Evolutionary conservation across 37 sponge, comb jelly and placozoan genomes (phyloP).

Genomic region (Dysidea cf. avara): DNA sequence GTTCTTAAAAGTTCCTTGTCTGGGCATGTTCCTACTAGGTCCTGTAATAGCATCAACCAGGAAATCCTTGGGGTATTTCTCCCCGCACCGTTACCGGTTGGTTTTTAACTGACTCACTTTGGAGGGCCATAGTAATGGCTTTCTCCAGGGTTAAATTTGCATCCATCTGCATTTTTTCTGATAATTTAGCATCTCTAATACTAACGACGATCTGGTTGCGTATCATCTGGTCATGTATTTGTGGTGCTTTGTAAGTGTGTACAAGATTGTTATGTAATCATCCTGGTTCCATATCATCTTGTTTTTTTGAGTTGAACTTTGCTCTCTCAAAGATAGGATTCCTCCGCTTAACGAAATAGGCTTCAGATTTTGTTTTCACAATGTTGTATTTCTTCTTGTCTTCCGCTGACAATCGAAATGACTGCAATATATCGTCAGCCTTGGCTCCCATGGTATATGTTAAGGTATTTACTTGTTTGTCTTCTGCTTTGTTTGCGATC

Average conservation of each 20-base stretch:
- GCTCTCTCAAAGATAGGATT: constrained; percentile 3
- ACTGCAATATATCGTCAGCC: not conserved
- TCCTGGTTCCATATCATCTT: constrained; percentile 13
- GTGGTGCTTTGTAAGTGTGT: constrained; percentile 5
- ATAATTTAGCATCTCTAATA: not conserved
- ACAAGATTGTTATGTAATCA: not conserved
- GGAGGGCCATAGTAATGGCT: not conserved
- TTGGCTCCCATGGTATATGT: constrained; percentile 1
- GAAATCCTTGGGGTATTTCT: too few species aligned
- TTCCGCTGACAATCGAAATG: constrained; percentile 3
- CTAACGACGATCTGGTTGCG: constrained; percentile 9
- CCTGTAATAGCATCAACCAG: too few species aligned
- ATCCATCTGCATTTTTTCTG: constrained; percentile 19
- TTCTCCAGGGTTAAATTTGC: constrained; percentile 2
- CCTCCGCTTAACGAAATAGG: constrained; percentile 6
- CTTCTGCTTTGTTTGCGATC: constrained; percentile 1
- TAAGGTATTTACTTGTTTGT: not conserved
- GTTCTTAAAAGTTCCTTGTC: too few species aligned
- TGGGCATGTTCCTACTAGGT: too few species aligned
- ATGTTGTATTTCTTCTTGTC: constrained; percentile 3
- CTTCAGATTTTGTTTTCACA: not conserved
- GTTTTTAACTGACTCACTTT: constrained; percentile 1
- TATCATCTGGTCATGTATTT: constrained; percentile 9
- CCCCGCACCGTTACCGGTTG: not conserved
- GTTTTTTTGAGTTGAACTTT: constrained; percentile 5